Base-by-base conservation (phyloP, 2,888 invertebrate species). In the Acleris literana region DNA sequence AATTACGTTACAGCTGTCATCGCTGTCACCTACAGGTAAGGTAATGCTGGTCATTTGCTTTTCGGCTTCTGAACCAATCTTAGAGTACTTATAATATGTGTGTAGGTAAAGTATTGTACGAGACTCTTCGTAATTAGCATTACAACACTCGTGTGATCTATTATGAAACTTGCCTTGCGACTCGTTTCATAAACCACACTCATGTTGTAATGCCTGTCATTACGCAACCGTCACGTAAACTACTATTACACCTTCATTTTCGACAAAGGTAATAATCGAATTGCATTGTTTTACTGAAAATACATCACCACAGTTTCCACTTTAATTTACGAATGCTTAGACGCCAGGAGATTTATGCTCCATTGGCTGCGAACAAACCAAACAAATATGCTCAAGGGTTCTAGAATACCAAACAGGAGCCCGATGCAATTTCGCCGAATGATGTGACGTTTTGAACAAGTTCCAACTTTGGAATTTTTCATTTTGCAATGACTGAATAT, bases 371-470 rank as follows among this genome's bases (percentile, higher is more conserved):
- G 52, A 57, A 66, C 56, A 61, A 61, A 61, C 56, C 53, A 52
- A 87, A 86, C 85, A 86, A 87, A 89, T 88, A 88, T 84, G 80
- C 76, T 74, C 77, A 79, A 79, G 74, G 76, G 78, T 78, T 80
- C 83, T 78, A 78, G 89, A 88, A 90, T 90, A 90, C 87, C 84
- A 88, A 90, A 85, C 82, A 84, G 83, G 76, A 63, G 69, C 72
- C 71, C 75, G 79, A 82, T 89, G 88, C 86, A 87, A 87, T 88
- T 86, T 88, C 79, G 78, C 73, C 72, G 79, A 80, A 79, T 86
- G 84, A 87, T 84, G 85, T 85, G 88, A 87, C 86, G 76, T 83
- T 84, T 85, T 82, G 80, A 86, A 82, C 78, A 74, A 71, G 73
- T 78, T 80, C 79, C 79, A 81, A 81, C 77, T 75, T 77, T 73